A percentile compares a stretch with the other conserved stretches of the same genome.
These are phyloP conservation scores for Tichodroma muraria DNA, from an alignment of 2,113 vertebrate genomes.

Conservation along the genomic window DNA sequence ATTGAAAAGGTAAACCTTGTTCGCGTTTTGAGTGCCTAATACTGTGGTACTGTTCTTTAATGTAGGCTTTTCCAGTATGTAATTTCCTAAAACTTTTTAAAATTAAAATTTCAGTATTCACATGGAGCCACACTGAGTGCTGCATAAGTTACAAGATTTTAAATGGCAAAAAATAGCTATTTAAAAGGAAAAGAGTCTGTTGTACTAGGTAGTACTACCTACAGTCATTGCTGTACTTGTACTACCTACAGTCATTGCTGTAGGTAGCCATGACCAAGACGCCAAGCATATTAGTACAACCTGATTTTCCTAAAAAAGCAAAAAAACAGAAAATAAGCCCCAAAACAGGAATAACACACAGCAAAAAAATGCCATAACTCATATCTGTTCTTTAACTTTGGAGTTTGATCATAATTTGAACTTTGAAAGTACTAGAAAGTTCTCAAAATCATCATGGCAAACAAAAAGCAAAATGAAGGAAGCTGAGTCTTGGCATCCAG, in stretches of 20 bases:
- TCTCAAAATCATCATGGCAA: not conserved
- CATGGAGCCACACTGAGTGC: not conserved
- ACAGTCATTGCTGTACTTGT: too few relatives aligned
- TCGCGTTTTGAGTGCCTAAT: not conserved
- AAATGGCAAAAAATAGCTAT: not conserved
- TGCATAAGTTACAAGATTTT: not conserved
- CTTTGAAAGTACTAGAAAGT: not conserved
- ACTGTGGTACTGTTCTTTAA: not conserved
- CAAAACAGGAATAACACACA: not conserved
- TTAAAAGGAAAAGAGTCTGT: not conserved
- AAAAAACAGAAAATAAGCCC: not conserved
- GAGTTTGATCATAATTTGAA: not conserved
- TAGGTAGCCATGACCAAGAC: not conserved
- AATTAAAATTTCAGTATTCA: not conserved
- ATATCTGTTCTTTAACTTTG: not conserved
- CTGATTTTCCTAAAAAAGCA: not conserved
- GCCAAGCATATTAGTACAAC: not conserved
- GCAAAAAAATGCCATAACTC: not conserved
- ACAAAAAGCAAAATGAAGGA: not conserved
- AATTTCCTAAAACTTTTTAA: not conserved
- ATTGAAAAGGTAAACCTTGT: not conserved
- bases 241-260: too few relatives aligned
- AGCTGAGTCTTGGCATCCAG: not conserved
- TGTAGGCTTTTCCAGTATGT: not conserved
- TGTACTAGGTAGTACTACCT: too few relatives aligned